Conservation (phyloP, 2,113 vertebrate species). For the Todiramphus chloris region DNA sequence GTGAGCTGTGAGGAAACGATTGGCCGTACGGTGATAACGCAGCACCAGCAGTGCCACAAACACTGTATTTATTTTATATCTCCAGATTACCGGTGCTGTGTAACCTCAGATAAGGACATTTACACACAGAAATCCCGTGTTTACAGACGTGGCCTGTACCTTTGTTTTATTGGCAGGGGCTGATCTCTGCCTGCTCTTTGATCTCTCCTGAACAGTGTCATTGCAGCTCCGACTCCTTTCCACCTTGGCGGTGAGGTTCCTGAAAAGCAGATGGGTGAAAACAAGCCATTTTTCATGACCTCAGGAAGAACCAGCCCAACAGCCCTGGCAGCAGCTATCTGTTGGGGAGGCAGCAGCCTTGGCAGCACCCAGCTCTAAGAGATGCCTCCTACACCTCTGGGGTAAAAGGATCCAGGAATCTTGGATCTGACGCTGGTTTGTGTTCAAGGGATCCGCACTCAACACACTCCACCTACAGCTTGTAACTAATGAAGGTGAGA, state of each 20-base stretch:
- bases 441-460: fast-evolving
- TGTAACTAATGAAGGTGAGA: neutral
- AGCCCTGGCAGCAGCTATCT: neutral
- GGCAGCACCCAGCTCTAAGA: neutral
- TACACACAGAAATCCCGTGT: neutral
- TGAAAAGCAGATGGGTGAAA: slow-evolving; percentile 25
- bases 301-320: neutral
- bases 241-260: slow-evolving; percentile 76
- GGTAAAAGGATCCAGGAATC: neutral
- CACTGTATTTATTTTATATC: neutral
- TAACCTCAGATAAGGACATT: neutral
- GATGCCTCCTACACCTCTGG: fast-evolving
- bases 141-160: slow-evolving; percentile 11
- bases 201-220: slow-evolving; percentile 80
- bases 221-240: slow-evolving; percentile 92
- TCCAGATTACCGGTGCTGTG: neutral
- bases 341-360: neutral
- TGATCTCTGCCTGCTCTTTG: slow-evolving; percentile 75
- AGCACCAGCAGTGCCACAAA: neutral
- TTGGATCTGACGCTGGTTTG: fast-evolving
- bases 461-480: fast-evolving
- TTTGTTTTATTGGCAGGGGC: slow-evolving; percentile 70
- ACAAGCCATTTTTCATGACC: neutral
- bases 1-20: neutral
- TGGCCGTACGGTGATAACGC: fast-evolving